Conservation (phyloP, 2,888 invertebrate genomes). For the Thumatha senex region DNA sequence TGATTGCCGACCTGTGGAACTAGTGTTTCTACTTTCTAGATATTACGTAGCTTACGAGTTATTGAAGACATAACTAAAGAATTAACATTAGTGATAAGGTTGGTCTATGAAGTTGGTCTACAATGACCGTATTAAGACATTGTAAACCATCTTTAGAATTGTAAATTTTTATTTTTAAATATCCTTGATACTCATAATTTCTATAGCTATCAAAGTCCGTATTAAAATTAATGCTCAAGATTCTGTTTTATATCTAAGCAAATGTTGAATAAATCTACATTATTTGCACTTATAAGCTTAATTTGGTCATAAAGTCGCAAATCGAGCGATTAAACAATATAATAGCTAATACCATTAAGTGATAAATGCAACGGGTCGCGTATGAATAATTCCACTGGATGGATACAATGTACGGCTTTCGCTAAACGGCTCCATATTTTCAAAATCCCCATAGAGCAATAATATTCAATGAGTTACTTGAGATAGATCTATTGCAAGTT, state of each 20-base stretch:
- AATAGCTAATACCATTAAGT: slow-evolving; percentile 83
- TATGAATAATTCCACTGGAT: slow-evolving; percentile 81
- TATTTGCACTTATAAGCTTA: slow-evolving; percentile 30
- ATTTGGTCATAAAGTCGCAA: slow-evolving; percentile 68
- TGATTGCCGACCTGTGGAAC: no score
- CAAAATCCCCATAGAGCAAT: slow-evolving; percentile 83
- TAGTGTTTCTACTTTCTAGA: no score
- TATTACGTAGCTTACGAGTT: no score
- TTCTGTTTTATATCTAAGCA: not conserved
- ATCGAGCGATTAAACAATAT: slow-evolving; percentile 78
- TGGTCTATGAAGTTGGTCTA: no score
- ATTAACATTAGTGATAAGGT: no score
- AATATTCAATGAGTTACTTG: slow-evolving; percentile 80
- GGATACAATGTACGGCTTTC: slow-evolving; percentile 82
- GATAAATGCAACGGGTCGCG: slow-evolving; percentile 79
- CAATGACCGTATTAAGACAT: no score
- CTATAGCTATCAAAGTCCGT: no score
- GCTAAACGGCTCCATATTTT: slow-evolving; percentile 83
- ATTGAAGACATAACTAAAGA: no score
- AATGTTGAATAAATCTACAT: slow-evolving; percentile 2
- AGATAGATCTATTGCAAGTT: slow-evolving; percentile 61
- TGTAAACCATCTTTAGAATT: no score
- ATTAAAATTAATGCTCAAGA: no score
- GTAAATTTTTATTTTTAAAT: no score
- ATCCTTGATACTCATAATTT: no score